Conservation (phyloP, 2,888 invertebrate species). For the Philopedon plagiatum region DNA sequence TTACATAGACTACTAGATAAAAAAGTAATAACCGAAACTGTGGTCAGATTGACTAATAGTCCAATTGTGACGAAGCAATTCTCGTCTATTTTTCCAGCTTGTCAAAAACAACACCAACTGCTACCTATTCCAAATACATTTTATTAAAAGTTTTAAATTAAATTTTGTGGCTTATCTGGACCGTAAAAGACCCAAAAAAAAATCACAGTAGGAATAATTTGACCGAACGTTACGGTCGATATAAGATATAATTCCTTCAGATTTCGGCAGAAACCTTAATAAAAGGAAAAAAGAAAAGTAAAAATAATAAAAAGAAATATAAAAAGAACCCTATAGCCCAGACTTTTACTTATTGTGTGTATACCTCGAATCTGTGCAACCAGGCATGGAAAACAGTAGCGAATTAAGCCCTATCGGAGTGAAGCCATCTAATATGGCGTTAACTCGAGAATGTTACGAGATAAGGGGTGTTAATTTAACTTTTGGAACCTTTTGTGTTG, state of each 20-base stretch:
- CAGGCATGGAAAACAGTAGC: constrained; percentile 38
- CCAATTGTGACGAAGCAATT: too few relatives aligned
- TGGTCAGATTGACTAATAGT: too few relatives aligned
- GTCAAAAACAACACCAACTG: neutral
- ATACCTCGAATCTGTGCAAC: constrained; percentile 33
- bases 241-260: constrained; percentile 38
- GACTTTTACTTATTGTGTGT: constrained; percentile 40
- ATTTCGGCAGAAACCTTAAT: constrained; percentile 12
- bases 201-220: constrained; percentile 35
- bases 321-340: constrained; percentile 15
- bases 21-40: too few relatives aligned
- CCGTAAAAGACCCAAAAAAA: constrained; percentile 22
- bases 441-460: constrained; percentile 36
- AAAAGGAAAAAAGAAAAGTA: constrained; percentile 27
- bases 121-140: neutral
- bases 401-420: constrained; percentile 45
- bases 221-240: constrained; percentile 22
- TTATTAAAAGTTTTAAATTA: constrained; percentile 3
- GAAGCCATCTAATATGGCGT: constrained; percentile 47
- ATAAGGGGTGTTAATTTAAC: constrained; percentile 49
- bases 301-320: constrained; percentile 30
- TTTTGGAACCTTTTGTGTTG: constrained; percentile 38
- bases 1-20: too few relatives aligned
- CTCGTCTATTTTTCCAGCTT: too few relatives aligned
- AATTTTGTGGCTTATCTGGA: constrained; percentile 7